Percentiles rank a stretch among this genome's conserved stretches.
phyloP scores from a whole-genome alignment of 2,888 invertebrate species.

The Yponomeuta sedellus region DNA sequence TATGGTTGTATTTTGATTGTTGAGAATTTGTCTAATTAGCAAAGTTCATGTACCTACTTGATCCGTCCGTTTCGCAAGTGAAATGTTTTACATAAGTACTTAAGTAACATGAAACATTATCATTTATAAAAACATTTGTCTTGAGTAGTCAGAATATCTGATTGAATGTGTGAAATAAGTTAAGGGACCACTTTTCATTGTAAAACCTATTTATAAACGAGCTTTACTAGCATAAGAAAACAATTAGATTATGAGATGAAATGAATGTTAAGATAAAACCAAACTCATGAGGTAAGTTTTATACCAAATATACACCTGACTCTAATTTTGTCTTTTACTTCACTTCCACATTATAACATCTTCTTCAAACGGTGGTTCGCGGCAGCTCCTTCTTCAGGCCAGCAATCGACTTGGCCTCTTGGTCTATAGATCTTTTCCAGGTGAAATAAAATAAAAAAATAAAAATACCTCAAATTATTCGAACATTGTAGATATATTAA shows the following conservation, averaged over 20 bases:
- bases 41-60: background rate
- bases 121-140: background rate
- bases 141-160: background rate
- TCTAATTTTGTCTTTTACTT: conserved; percentile 24
- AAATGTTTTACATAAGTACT: conserved; percentile 1
- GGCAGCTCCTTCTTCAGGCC: too few relatives aligned
- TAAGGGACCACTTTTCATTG: conserved; percentile 6
- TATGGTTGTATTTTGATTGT: background rate
- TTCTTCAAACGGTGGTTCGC: too few relatives aligned
- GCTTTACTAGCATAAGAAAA: conserved; percentile 53
- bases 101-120: background rate
- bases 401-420: too few relatives aligned
- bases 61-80: background rate
- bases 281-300: conserved; percentile 53
- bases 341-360: background rate
- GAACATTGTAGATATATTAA: conserved; percentile 55
- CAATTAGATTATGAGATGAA: conserved; percentile 36
- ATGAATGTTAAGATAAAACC: conserved; percentile 29
- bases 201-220: conserved; percentile 37
- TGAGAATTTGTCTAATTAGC: background rate
- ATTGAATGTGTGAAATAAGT: background rate
- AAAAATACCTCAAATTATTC: conserved; percentile 25
- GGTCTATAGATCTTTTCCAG: too few relatives aligned
- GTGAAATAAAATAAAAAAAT: background rate
- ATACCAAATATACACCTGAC: conserved; percentile 68